Conservation (phyloP, 2,113 vertebrate species). For the Microcebus griseorufus region DNA sequence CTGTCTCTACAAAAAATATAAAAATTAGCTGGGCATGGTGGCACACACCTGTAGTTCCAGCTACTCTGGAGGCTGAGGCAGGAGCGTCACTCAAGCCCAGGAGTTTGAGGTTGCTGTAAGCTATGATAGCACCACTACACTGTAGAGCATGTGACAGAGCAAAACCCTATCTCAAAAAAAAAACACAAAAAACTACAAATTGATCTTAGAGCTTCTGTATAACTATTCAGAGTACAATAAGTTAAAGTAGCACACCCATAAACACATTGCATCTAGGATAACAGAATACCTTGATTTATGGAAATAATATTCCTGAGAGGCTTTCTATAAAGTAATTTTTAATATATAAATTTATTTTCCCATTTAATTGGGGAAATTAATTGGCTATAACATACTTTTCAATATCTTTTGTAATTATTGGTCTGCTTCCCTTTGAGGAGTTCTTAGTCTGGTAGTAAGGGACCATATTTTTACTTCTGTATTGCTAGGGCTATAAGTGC, state of each 20-base stretch:
- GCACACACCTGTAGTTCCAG: too few species aligned
- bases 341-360: neutral
- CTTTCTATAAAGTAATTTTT: constrained; percentile 18
- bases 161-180: too few species aligned
- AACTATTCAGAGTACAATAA: neutral
- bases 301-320: neutral
- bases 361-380: neutral
- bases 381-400: neutral
- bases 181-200: neutral
- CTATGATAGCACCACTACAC: too few species aligned
- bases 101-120: too few species aligned
- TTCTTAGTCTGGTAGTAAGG: neutral
- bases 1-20: too few species aligned
- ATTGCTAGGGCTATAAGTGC: neutral
- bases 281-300: neutral
- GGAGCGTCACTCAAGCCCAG: too few species aligned
- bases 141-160: too few species aligned
- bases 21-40: too few species aligned
- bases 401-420: neutral
- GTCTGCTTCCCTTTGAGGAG: neutral
- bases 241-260: neutral
- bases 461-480: neutral
- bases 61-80: too few species aligned
- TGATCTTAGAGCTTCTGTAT: neutral
- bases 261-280: neutral